Percentiles rank a stretch among this genome's conserved stretches.
phyloP scores from a whole-genome alignment of 2,113 vertebrate genomes.

The Glaucidium brasilianum region DNA sequence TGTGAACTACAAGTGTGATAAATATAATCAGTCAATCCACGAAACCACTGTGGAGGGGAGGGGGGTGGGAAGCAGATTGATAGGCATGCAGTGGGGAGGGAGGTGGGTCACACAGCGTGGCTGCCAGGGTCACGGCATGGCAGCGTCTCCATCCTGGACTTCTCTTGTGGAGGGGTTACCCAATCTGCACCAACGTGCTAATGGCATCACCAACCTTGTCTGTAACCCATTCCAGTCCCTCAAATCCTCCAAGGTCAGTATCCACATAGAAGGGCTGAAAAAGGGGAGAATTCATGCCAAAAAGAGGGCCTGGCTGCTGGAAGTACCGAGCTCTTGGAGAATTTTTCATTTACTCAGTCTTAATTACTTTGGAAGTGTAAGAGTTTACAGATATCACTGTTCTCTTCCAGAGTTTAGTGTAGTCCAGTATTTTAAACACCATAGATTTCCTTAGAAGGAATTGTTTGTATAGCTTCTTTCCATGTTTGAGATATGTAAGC shows the following conservation, averaged over 20 bases:
- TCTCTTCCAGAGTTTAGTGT: background rate
- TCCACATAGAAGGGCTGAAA: background rate
- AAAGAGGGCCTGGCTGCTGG: background rate
- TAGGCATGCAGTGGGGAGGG: background rate
- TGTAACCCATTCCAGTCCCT: background rate
- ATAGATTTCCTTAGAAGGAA: constrained; percentile 30
- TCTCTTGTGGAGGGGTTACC: background rate
- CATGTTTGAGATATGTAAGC: background rate
- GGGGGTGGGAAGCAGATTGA: background rate
- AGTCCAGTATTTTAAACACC: background rate
- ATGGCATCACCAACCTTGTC: background rate
- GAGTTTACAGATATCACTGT: background rate
- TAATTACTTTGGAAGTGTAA: constrained; percentile 2
- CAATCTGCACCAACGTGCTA: background rate
- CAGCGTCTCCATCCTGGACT: background rate
- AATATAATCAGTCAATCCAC: constrained; percentile 60
- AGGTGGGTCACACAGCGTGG: background rate
- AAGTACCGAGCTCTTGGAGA: background rate
- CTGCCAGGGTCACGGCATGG: accelerated
- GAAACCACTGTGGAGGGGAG: background rate
- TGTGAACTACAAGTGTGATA: constrained; percentile 60
- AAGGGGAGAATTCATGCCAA: background rate
- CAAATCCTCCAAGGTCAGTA: background rate
- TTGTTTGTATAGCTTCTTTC: constrained; percentile 29
- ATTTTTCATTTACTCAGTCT: constrained; percentile 7